Base-by-base conservation (phyloP, 2,797 vertebrate genomes). In the Pseudochirops corinnae region DNA sequence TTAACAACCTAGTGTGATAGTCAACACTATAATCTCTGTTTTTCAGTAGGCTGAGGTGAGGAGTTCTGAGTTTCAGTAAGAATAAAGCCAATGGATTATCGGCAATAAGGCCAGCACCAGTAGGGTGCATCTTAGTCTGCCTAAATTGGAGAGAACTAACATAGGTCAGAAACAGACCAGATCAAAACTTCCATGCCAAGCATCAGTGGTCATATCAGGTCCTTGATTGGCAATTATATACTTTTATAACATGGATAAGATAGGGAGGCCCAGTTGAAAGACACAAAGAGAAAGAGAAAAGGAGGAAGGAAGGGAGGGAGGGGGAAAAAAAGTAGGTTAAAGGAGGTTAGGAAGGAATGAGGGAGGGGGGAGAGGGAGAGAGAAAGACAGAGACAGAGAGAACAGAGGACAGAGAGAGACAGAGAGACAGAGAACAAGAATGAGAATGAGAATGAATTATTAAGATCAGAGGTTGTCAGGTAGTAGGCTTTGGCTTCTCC, bases 301-400 rank as follows among this genome's bases (percentile, higher is more conserved):
- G 16, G 33, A 67, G 33, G 4, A 31, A 62, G 31, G 57, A 29
- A 58, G 10, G 53, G 14, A n/a, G n/a, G n/a, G 33, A 0, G n/a
- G 29, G n/a, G 33, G 29, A 11, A 28, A 11, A 10, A 11, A 60
- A 3, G 13, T 10, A 60, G 58, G 58, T 0, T 12, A 24, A 3
- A 31, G 11, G 29, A 3, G 0, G 55, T 3, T 11, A 60, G 11
- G 11, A 0, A n/a, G 33, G 13, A 3, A 67, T 12, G 13, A 33
- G n/a, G 14, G 16, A 0, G n/a, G 31, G n/a, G 33, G 13, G 0
- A 67, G 31, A n/a, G 4, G 16, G 60, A 21, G 33, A 21, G 33
- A 18, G 33, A 74, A 3, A 11, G 14, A 18, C 3, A 67, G 31
- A 33, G 60, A 33, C 28, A 29, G 28, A 60, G 0, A 60, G 46